Evolutionary conservation across 2,888 invertebrate species (phyloP), one percentile per base, ranked within the genome.

Genomic region (Agrochola litura): DNA sequence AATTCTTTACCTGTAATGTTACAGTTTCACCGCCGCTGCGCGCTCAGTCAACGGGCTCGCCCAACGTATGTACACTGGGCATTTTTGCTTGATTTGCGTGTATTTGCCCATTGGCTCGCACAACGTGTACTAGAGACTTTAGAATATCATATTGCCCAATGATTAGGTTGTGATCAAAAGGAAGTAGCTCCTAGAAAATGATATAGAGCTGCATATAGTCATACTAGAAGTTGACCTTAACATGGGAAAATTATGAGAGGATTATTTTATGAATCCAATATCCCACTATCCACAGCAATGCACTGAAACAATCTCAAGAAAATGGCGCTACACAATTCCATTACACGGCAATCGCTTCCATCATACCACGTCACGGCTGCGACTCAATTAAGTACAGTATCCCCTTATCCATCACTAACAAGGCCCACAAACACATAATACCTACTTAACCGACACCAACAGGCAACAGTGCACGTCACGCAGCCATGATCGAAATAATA

Each of bases 401-500:
- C 63, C 85, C 49, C 64, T 67, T 85, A 67, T 66, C 70, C 86
- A 70, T 52, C 41, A 56, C 71, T 74, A 87, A 82, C 79, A 84
- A 86, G 80, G 74, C 52, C 60, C 63, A n/a, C 58, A 67, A 68
- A 71, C 68, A 79, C 80, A 79, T 71, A 73, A 86, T 76, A 77
- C 41, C 75, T 77, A 76, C 78, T 84, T 86, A 82, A 67, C 77
- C 70, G 49, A 78, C 76, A 85, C 82, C 77, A 88, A 70, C 75
- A 54, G 65, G 14, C 76, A 86, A 69, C 73, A 61, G 69, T 46
- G 30, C 16, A 52, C 89, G 91, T 92, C 89, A 91, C 88, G 92
- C 88, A 78, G 83, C 73, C 86, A 84, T 87, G 89, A 73, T 65
- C 85, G 76, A 60, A 66, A 74, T 91, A 92, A 92, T 90, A 76